Evolutionary conservation across 2,113 vertebrate genomes (phyloP), one percentile per base, ranked within the genome.

Genomic region (Neolamprologus caudopunctatus): DNA sequence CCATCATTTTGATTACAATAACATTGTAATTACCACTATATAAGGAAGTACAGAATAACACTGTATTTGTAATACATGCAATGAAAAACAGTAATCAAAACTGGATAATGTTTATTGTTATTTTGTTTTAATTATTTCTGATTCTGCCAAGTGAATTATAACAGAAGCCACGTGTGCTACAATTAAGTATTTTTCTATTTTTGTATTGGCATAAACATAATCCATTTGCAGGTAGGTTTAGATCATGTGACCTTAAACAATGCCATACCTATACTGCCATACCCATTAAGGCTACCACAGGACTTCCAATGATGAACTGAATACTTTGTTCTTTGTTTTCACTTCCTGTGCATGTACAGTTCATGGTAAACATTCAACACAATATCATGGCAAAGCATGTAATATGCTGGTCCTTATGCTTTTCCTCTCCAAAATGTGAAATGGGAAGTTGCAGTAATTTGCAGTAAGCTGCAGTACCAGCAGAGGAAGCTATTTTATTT

Each of bases 401-500:
- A 35, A 35, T n/a, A n/a, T 5, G 6, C 31, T 63, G 58, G 9
- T 35, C 58, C 28, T 24, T 24, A 24, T 24, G 1, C 58, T 19
- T 63, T 63, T 5, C 16, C 58, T 19, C 28, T 11, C 28, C 58
- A 63, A 63, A 63, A 63, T 63, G 28, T 35, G 16, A 63, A 63
- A 63, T 4, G 58, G 6, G 6, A 35, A 35, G 1, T 12, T 12
- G 31, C 58, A 63, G 58, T 7, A 19, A 0, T 19, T 19, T 63
- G 31, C 31, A 35, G 58, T 63, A 63, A 35, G 31, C 31, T 63
- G 58, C 4, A n/a, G 31, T 35, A 66, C 31, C 2, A 63, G 17
- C 17, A 63, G 31, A 66, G 31, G 61, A 66, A 66, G 61, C 6
- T 66, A n/a, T 66, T 66, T 66, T 35, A n/a, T 63, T 63, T 63